Conservation (phyloP, 1,140 invertebrate genomes). For the Lepidotrigona ventralis region DNA sequence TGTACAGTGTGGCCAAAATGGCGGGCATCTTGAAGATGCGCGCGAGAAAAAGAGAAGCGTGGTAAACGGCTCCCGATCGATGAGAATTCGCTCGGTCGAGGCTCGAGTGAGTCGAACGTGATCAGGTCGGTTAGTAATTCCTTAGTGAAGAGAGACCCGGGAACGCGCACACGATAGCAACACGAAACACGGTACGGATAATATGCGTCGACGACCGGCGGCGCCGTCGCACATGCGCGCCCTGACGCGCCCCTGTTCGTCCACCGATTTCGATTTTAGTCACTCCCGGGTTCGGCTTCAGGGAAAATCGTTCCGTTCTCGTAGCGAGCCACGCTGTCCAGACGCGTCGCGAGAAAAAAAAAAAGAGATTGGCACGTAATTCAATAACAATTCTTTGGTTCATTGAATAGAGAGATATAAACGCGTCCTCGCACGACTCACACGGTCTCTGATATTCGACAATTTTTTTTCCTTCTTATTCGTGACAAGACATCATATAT, state of each 20-base stretch:
- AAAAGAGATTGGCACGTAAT: neutral
- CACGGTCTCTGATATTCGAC: neutral
- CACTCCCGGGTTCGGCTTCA: slow-evolving; percentile 78
- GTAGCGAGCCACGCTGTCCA: slow-evolving; percentile 36
- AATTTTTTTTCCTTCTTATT: slow-evolving; percentile 9
- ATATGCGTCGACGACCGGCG: slow-evolving; percentile 71
- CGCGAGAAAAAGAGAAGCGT: slow-evolving; percentile 40
- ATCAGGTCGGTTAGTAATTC: slow-evolving; percentile 74
- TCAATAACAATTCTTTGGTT: slow-evolving; percentile 15
- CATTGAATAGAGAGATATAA: slow-evolving; percentile 2
- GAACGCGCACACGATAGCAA: slow-evolving; percentile 63
- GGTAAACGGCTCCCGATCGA: slow-evolving; percentile 64
- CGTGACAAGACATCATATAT: neutral
- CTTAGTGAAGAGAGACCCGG: slow-evolving; percentile 43
- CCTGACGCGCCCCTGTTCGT: slow-evolving; percentile 70
- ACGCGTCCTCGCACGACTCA: slow-evolving; percentile 17
- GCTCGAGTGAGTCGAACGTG: slow-evolving; percentile 61
- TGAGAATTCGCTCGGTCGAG: slow-evolving; percentile 64
- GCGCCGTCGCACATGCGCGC: slow-evolving; percentile 76
- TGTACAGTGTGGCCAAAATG: slow-evolving; percentile 3
- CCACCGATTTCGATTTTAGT: slow-evolving; percentile 81
- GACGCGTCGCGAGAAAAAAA: slow-evolving; percentile 32
- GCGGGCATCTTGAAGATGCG: slow-evolving; percentile 45
- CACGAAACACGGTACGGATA: slow-evolving; percentile 60
- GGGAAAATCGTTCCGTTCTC: slow-evolving; percentile 74